Conservation (phyloP, 2,113 vertebrate genomes). For the Melanerpes aurifrons region DNA sequence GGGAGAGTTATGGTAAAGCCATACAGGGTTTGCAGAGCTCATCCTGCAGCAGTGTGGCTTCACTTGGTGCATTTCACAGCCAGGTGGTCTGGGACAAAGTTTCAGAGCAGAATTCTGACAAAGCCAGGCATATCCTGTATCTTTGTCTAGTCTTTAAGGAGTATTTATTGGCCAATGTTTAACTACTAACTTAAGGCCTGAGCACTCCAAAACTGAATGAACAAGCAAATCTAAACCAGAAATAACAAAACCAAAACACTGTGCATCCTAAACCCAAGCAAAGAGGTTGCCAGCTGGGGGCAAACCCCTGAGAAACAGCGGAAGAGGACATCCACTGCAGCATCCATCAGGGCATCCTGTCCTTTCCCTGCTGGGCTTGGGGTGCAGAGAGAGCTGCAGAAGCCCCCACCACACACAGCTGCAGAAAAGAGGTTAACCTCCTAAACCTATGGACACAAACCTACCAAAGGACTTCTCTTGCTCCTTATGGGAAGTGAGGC, state of each 20-base stretch:
- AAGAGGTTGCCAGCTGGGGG: background rate
- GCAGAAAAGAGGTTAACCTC: background rate
- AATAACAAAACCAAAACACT: background rate
- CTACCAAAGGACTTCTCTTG: background rate
- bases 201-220: background rate
- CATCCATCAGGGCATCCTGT: background rate
- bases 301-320: background rate
- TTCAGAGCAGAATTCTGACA: background rate
- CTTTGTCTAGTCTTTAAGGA: background rate
- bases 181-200: background rate
- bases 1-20: background rate
- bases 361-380: background rate
- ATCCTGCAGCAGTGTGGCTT: background rate
- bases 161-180: background rate
- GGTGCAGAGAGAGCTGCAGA: rapidly evolving
- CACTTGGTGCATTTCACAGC: background rate
- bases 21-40: background rate
- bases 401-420: background rate
- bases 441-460: rapidly evolving
- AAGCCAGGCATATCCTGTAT: background rate
- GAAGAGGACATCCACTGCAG: background rate
- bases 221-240: background rate
- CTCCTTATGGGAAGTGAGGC: background rate
- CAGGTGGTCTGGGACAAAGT: background rate
- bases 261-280: rapidly evolving